Percentiles rank a stretch among this genome's conserved stretches.
These are phyloP conservation scores for Rhynchophorus ferrugineus DNA, from an alignment of 1,140 invertebrate species.

Conservation along the genomic window DNA sequence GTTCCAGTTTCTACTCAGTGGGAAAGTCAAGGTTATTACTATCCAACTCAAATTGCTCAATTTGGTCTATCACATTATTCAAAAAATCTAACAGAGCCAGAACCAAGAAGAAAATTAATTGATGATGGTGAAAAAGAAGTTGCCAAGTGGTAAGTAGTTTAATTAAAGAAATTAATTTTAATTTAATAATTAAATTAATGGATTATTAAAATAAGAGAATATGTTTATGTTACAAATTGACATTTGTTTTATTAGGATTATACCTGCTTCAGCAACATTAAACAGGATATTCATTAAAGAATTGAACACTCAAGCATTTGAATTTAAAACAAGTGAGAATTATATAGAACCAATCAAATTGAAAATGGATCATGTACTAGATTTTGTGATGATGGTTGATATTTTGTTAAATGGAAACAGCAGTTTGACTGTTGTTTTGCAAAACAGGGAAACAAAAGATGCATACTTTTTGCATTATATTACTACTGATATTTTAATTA, in stretches of 20 bases:
- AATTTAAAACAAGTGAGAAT: conserved; percentile 64
- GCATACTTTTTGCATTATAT: conserved; percentile 78
- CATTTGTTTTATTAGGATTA: conserved; percentile 30
- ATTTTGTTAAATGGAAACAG: conserved; percentile 66
- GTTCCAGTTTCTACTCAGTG: conserved; percentile 94
- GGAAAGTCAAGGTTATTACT: conserved; percentile 86
- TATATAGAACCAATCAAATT: conserved; percentile 60
- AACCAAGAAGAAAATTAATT: conserved; percentile 58
- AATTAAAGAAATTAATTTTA: background rate
- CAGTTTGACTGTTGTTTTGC: conserved; percentile 68
- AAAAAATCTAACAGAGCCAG: conserved; percentile 80
- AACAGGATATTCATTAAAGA: conserved; percentile 51
- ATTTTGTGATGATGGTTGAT: conserved; percentile 73
- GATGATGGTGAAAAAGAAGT: conserved; percentile 66
- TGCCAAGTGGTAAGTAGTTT: conserved; percentile 57
- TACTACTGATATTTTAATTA: conserved; percentile 62
- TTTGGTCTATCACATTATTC: conserved; percentile 96
- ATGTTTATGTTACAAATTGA: background rate
- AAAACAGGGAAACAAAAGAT: conserved; percentile 70
- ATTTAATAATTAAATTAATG: background rate
- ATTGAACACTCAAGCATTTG: conserved; percentile 52
- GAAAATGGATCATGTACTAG: conserved; percentile 63
- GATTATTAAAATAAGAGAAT: too few relatives aligned
- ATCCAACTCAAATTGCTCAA: conserved; percentile 98
- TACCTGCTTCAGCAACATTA: conserved; percentile 56